These are phyloP conservation scores for Hydrolagus colliei DNA, from an alignment of 2,797 vertebrate species.

Conservation along the genomic window DNA sequence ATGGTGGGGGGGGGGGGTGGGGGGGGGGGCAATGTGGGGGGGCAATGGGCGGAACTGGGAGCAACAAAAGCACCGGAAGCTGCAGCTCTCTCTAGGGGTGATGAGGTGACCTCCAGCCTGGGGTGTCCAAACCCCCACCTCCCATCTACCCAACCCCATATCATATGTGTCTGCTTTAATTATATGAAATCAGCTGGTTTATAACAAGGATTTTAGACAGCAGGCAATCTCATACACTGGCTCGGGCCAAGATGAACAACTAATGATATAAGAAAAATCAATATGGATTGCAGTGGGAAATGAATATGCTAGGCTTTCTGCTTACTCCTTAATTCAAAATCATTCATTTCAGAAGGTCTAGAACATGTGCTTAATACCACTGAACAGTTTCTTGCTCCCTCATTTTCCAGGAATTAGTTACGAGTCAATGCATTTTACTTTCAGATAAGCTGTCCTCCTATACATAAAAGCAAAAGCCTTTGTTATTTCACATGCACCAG, in stretches of 20 bases:
- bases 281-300: constrained; percentile 33
- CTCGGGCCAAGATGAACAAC: background rate
- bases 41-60: no score
- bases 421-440: constrained; percentile 19
- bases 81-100: no score
- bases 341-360: constrained; percentile 30
- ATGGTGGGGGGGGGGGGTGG: no score
- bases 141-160: no score
- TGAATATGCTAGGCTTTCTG: background rate
- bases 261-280: background rate
- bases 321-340: constrained; percentile 34
- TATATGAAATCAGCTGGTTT: background rate
- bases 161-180: background rate
- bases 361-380: constrained; percentile 1
- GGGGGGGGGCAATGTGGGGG: no score
- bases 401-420: constrained; percentile 33
- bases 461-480: no score
- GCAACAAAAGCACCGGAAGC: no score
- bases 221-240: constrained; percentile 12
- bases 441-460: background rate
- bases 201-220: constrained; percentile 16
- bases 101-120: no score
- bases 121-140: no score
- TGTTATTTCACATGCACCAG: background rate
- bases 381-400: constrained; percentile 16